Evolutionary conservation across 2,113 vertebrate genomes (phyloP), one percentile per base, ranked within the genome.

Genomic region (Camelus bactrianus): DNA sequence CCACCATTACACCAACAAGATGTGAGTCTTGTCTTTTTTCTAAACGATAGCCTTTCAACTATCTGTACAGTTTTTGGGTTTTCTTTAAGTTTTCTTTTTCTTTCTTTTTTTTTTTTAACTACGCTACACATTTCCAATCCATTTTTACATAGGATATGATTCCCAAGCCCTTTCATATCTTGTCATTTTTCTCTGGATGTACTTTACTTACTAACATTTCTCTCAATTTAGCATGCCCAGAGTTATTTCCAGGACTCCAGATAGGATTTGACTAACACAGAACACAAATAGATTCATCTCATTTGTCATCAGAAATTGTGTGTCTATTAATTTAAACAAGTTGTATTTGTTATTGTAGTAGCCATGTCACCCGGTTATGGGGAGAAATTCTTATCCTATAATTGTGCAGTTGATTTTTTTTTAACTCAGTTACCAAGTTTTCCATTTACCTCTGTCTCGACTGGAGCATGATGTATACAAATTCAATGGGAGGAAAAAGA

Each of bases 401-500:
- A 42, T 58, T 15, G 1, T 67, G 26, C 2, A 54, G 81, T 30
- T 50, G 65, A 69, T 50, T 87, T 92, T 75, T 54, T 93, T 64
- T 80, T 3, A 89, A 93, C 48, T 28, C 42, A 80, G 48, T 84
- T n/a, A 85, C 35, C 48, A 64, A 76, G 32, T 35, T 85, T 92
- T 80, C 76, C 65, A 77, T 97, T 62, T n/a, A 76, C 30, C 75
- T 62, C 65, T 82, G 3, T 81, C 64, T 88, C 89, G 69, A 82
- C 75, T 56, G 48, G 30, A 60, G 64, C 20, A 19, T 89, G 67
- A 79, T 48, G 93, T 14, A 35, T 19, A 35, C 32, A 11, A 58
- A 48, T 50, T 67, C 56, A 32, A 1, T 5, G 89, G 19, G 62
- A 94, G 75, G 19, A 89, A 89, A 69, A 64, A 42, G 69, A 86